Evolutionary conservation across 2,888 invertebrate species (phyloP).

Genomic region (Drosophila melanosoma): DNA sequence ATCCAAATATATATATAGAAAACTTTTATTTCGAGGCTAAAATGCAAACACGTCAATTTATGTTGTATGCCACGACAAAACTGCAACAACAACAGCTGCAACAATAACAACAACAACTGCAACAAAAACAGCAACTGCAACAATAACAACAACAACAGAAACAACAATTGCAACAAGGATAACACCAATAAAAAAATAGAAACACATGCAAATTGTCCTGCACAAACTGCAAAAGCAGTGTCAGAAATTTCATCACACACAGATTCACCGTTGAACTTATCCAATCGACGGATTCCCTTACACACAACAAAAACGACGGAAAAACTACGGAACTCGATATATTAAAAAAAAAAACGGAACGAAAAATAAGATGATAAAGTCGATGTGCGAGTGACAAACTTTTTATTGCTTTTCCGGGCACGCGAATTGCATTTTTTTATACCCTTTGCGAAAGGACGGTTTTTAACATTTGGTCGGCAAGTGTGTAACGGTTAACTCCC

Average conservation of each 20-base stretch:
- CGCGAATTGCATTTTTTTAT: conserved; percentile 25
- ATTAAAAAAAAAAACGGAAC: neutral
- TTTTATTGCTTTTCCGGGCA: conserved; percentile 50
- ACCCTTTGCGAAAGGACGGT: neutral
- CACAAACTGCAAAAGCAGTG: conserved; percentile 8
- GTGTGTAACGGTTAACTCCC: neutral
- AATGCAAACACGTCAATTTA: conserved; percentile 71
- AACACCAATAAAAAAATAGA: conserved; percentile 2
- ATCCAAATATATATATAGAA: conserved; percentile 49
- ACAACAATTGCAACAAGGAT: neutral
- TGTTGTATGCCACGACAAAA: conserved; percentile 35
- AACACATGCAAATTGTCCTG: conserved; percentile 47
- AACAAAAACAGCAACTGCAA: neutral
- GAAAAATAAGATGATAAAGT: conserved; percentile 13
- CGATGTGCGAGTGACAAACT: conserved; percentile 27
- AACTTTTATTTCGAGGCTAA: conserved; percentile 44
- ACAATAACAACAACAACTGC: too few relatives aligned
- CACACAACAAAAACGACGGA: conserved; percentile 24
- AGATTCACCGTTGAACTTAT: conserved; percentile 22
- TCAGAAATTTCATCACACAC: conserved; percentile 28
- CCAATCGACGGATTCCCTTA: conserved; percentile 29
- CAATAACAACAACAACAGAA: conserved; percentile 8
- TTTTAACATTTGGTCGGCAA: neutral
- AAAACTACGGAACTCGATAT: neutral
- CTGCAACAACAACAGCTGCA: conserved; percentile 1